Evolutionary conservation across 2,797 vertebrate species (phyloP).

Genomic region (Manis javanica): DNA sequence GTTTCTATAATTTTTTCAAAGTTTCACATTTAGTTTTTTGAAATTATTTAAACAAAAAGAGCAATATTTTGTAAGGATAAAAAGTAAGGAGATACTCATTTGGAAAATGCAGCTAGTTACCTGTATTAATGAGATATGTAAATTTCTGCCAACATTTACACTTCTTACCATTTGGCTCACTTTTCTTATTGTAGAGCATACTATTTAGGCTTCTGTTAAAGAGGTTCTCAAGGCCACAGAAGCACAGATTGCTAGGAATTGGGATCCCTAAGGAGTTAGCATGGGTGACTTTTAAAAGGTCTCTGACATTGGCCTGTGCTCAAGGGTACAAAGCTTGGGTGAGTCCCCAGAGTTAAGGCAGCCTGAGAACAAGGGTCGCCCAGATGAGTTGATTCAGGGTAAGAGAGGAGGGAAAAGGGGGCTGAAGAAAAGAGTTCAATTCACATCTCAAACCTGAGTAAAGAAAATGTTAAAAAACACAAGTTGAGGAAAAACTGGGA

Average conservation of each 20-base stretch:
- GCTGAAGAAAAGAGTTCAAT: neutral
- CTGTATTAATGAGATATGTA: neutral
- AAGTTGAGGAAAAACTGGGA: neutral
- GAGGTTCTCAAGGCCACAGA: neutral
- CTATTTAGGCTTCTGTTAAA: neutral
- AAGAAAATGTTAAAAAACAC: neutral
- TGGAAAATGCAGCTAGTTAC: neutral
- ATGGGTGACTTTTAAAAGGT: neutral
- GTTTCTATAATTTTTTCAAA: neutral
- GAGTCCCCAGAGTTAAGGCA: neutral
- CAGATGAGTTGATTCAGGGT: neutral
- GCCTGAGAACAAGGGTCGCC: neutral
- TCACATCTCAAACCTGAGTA: neutral
- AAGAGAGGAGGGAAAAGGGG: neutral
- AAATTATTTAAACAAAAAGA: neutral
- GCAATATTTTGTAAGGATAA: slow-evolving; percentile 1
- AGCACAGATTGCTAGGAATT: neutral
- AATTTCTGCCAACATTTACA: neutral
- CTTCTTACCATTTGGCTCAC: neutral
- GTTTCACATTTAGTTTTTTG: neutral
- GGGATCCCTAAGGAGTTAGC: neutral
- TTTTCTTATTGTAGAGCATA: neutral
- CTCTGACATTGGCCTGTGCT: neutral
- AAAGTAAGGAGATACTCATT: neutral
- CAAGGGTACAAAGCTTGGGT: neutral